Base-by-base conservation (phyloP, 2,888 invertebrate genomes). In the Uropetala carovei region DNA sequence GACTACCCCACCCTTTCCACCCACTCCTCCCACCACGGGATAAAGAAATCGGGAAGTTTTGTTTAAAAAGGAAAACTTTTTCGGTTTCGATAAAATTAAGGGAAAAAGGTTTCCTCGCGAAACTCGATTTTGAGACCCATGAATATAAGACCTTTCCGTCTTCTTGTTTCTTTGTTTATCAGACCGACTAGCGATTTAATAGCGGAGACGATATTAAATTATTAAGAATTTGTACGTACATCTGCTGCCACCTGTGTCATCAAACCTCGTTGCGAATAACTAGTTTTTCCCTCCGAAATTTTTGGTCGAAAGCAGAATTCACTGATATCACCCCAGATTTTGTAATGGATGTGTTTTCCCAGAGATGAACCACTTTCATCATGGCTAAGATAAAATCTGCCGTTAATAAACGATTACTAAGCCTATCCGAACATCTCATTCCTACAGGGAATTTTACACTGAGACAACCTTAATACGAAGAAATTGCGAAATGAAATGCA, bases 11-110 rank as follows among this genome's bases (percentile, higher is more conserved):
- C 75, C 75, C 3, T 2, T 4, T 0, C 68, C n/a, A 22, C 75
- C 4, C n/a, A 18, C 75, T 8, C 27, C 11, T 2, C 68, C 68
- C 22, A 16, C 13, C 64, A 16, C 27, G 10, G 75, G 75, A 22
- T 27, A 10, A 27, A 75, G 27, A 22, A 75, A 75, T 75, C 75
- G 75, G 22, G 27, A 75, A 75, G 75, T 75, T 75, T 75, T 27
- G 89, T 10, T 64, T 64, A 89, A 86, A 89, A 43, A 56, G 68
- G 43, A 89, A 89, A 89, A 89, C 89, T 89, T 59, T 59, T 64
- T 59, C 89, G 30, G 43, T 64, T 89, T n/a, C 13, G 89, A 64
- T 27, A 64, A 89, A 89, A 89, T 64, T 30, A 43, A 30, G 56
- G n/a, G 57, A 57, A 83, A 83, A n/a, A 43, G 64, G 64, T 89